These are phyloP conservation scores for Rhynchophorus ferrugineus DNA, from an alignment of 1,140 invertebrate genomes.

Conservation along the genomic window DNA sequence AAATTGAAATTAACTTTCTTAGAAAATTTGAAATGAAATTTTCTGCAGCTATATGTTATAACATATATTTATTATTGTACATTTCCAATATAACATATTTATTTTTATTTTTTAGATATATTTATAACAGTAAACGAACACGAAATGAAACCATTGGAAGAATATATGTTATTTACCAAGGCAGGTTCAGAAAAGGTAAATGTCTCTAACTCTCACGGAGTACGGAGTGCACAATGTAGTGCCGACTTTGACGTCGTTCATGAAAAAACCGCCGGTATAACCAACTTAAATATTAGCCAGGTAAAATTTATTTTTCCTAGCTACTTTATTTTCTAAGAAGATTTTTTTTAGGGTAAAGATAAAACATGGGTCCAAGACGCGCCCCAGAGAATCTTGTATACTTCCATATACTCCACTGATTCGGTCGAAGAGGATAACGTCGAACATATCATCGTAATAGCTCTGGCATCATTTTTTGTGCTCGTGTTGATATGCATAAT, in stretches of 20 bases:
- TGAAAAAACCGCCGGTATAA: slow-evolving; percentile 53
- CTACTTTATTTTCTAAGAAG: not conserved
- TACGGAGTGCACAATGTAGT: slow-evolving; percentile 72
- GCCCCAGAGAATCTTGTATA: slow-evolving; percentile 63
- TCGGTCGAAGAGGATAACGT: slow-evolving; percentile 68
- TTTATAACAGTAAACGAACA: slow-evolving; percentile 71
- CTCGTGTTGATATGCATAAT: slow-evolving; percentile 55
- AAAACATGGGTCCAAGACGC: slow-evolving; percentile 75
- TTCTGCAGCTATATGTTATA: too few species aligned
- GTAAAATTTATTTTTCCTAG: slow-evolving; percentile 40
- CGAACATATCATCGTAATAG: slow-evolving; percentile 63
- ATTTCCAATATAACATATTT: too few species aligned
- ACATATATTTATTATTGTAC: too few species aligned
- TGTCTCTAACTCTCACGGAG: slow-evolving; percentile 73
- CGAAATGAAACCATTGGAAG: slow-evolving; percentile 75
- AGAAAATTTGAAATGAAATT: too few species aligned
- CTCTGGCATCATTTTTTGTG: slow-evolving; percentile 59
- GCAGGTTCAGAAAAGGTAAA: slow-evolving; percentile 71
- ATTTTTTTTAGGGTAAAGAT: slow-evolving; percentile 52
- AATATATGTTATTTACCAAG: slow-evolving; percentile 81
- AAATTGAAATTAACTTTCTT: too few species aligned
- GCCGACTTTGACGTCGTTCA: slow-evolving; percentile 60
- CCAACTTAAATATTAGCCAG: slow-evolving; percentile 56
- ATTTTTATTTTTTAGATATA: slow-evolving; percentile 56
- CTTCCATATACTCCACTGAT: slow-evolving; percentile 60